Base-by-base conservation (phyloP, 1,140 invertebrate genomes). In the Dreissena polymorpha region DNA sequence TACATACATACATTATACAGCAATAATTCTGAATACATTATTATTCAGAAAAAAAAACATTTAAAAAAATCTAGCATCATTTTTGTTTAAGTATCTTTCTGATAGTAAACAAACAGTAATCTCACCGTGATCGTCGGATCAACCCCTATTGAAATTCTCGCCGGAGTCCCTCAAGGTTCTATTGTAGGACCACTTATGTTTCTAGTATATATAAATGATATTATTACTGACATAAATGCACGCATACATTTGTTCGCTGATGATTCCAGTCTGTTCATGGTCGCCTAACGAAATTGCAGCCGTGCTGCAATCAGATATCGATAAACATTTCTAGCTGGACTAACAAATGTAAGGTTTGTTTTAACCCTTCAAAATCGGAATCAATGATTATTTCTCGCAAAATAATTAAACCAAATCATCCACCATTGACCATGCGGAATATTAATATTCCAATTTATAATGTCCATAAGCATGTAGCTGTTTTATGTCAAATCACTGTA, bases 181-280 rank as follows among this genome's bases (percentile, higher is more conserved):
- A 39, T 39, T 39, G 60, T n/a, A 57, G 73, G 64, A 25, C 68
- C 67, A 18, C 55, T 84, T 16, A 18, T 79, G 16, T 84, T 84
- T 71, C 50, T 84, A 21, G 51, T 78, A 49, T 84, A 21, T 67
- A 78, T 84, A 50, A 78, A 84, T 70, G 83, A 84, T 57, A 72
- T 77, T 16, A 70, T 71, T 14, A 13, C 53, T 50, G 64, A 39
- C 39, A 39, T 39, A 39, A 39, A 39, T 39, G 39, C 39, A 39
- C 3, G 8, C 39, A 72, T 83, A 13, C 65, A 75, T 25, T 27
- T 84, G 10, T 84, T 84, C 55, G 74, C 74, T 14, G 82, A 84
- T 83, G 71, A 83, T 69, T 67, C 80, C n/a, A 69, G 64, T 21
- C 67, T 83, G 10, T 75, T 57, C 57, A 10, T 75, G 13, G 27